Base-by-base conservation (phyloP, 2,888 invertebrate species). In the Hypercompe scribonia region DNA sequence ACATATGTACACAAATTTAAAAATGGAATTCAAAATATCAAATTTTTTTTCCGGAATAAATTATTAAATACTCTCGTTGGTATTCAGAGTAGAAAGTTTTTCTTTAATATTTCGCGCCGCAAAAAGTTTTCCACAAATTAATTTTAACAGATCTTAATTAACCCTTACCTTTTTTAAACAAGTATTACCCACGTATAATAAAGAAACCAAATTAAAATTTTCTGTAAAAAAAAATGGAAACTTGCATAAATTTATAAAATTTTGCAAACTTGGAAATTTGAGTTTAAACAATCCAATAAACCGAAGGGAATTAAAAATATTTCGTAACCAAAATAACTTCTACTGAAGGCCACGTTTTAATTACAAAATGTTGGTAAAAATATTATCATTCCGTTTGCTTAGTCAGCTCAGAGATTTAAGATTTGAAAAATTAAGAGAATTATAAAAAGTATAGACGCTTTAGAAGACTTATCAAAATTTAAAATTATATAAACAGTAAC, bases 221-320 rank as follows among this genome's bases (percentile, higher is more conserved):
- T 31, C 36, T 70, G 15, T 24, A 66, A 21, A 50, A 58, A 70
- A 74, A 74, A 72, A 69, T 70, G 28, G 54, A 63, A 68, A 65
- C 74, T 68, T 31, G 64, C 64, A 61, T 74, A 77, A 78, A 76
- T 77, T 77, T 71, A 73, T 31, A 42, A 75, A 77, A 70, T 72
- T 76, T 73, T 50, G 71, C 78, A 69, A 64, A 78, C 77, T 75
- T 78, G 77, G 75, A 77, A 81, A 78, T 79, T 75, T 66, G 70
- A 79, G 82, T 78, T 81, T 77, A 50, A 73, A 77, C 81, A 77
- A 84, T 78, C 72, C 75, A 78, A 81, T 82, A 84, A 81, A 71
- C 75, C 75, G 74, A 78, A 63, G 76, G 78, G 79, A 77, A 84
- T 79, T 78, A 73, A 81, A 78, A 81, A 78, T 79, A 77, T 81